Evolutionary conservation across 2,888 invertebrate genomes (phyloP), one percentile per base, ranked within the genome.

Genomic region (Dilophus febrilis): DNA sequence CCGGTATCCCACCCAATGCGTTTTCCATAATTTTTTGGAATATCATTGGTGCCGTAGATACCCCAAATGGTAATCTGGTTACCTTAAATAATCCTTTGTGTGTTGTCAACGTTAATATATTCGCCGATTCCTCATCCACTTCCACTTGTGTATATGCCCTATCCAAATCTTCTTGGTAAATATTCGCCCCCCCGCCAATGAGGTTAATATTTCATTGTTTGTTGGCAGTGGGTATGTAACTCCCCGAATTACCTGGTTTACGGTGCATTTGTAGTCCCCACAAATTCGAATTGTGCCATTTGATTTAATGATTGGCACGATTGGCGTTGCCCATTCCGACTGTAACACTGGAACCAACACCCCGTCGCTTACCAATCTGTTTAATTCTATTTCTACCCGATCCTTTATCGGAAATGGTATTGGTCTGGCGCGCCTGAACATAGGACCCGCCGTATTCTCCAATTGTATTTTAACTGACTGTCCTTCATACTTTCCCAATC

Each of bases 131-230:
- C 17, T 53, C 50, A 27, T 51, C 49, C 19, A 58, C 46, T 47
- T 53, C 52, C 18, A 57, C 33, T 41, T 59, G 55, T 43, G 56
- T 46, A 40, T 58, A 60, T 4, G 59, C 56, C 36, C 50, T 48
- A 3, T 42, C 40, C 13, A 57, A 46, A 46, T 57, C 54, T 50
- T 53, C 44, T 53, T 50, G 6, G 48, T 46, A 44, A 51, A 51
- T 28, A 41, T 49, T 3, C 41, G 35, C 1, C 51, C 50, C 2
- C 48, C 49, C 13, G 48, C 40, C 40, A 54, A 44, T 8, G 36
- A 42, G 19, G 41, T 47, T 48, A 48, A 53, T 40, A 46, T 40
- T 42, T 50, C 51, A 7, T 51, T 48, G 1, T 48, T 46, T 22
- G 47, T 47, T 10, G 50, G 52, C 29, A 53, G 38, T 2, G 52